Conservation (phyloP, 92 coral and sea anemone genomes). For the Micromussa lordhowensis region DNA sequence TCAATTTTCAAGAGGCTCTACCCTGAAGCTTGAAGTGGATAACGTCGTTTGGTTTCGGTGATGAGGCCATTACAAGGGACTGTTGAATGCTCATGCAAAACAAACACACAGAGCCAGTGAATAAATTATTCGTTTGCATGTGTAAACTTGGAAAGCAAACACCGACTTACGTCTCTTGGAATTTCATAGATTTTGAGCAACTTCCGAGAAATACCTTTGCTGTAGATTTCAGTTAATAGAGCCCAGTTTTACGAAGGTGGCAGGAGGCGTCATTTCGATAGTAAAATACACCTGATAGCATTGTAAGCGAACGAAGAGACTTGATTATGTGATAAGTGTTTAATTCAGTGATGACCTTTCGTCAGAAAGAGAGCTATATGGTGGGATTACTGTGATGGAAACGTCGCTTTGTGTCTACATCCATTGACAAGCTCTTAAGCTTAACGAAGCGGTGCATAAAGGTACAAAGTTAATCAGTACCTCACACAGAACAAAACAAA, state of each 20-base stretch:
- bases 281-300: not conserved
- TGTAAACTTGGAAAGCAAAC: conserved; percentile 19
- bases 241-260: not conserved
- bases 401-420: conserved; percentile 11
- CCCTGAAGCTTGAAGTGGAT: conserved; percentile 5
- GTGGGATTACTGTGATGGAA: conserved; percentile 11
- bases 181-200: conserved; percentile 1
- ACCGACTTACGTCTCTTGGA: not conserved
- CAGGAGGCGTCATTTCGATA: not conserved
- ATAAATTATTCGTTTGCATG: conserved; percentile 11
- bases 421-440: conserved; percentile 21
- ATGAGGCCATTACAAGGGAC: conserved; percentile 1
- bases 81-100: conserved; percentile 18
- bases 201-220: not conserved
- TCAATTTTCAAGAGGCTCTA: not conserved
- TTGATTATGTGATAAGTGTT: conserved; percentile 21
- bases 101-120: conserved; percentile 6
- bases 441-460: conserved; percentile 5
- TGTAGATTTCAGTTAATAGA: not conserved
- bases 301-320: not conserved
- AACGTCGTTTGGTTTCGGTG: not conserved
- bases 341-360: conserved; percentile 23
- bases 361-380: conserved; percentile 6
- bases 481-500: conserved; percentile 2
- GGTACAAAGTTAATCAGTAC: conserved; percentile 14